These are phyloP conservation scores for Gyps fulvus DNA, from an alignment of 2,113 vertebrate species.

Conservation along the genomic window DNA sequence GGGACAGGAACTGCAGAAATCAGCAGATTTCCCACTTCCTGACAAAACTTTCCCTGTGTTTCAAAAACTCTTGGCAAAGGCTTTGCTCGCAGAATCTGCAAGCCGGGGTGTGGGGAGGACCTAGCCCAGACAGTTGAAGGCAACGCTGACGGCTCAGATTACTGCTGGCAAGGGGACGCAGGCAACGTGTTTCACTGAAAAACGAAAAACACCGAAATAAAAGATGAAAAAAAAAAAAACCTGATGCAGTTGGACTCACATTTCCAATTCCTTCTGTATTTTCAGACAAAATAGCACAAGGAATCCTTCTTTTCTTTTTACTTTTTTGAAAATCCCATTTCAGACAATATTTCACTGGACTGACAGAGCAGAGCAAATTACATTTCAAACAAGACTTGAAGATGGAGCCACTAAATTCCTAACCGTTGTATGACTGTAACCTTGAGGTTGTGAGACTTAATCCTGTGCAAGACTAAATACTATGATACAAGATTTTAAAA, in stretches of 20 bases:
- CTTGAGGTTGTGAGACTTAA: not conserved
- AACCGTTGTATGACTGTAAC: not conserved
- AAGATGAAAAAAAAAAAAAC: not conserved
- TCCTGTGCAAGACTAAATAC: not conserved
- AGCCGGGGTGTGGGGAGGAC: not conserved
- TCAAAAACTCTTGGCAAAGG: not conserved
- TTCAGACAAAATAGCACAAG: not conserved
- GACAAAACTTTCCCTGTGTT: not conserved
- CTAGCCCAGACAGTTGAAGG: not conserved
- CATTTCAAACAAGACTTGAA: not conserved
- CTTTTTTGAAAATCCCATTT: not conserved
- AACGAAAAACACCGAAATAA: not conserved
- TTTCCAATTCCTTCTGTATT: not conserved
- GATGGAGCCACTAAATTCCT: not conserved
- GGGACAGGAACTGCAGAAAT: not conserved
- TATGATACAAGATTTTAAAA: not conserved
- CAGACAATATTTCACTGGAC: not conserved
- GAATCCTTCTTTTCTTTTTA: not conserved
- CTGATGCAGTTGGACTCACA: not conserved
- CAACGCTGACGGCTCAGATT: accelerated
- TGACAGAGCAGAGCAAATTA: not conserved
- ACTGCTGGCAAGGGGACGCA: not conserved
- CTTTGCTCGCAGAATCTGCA: not conserved
- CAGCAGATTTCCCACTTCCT: constrained; percentile 16
- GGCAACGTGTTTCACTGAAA: accelerated